phyloP scores from a whole-genome alignment of 2,797 vertebrate genomes.

The Podarcis lilfordi region DNA sequence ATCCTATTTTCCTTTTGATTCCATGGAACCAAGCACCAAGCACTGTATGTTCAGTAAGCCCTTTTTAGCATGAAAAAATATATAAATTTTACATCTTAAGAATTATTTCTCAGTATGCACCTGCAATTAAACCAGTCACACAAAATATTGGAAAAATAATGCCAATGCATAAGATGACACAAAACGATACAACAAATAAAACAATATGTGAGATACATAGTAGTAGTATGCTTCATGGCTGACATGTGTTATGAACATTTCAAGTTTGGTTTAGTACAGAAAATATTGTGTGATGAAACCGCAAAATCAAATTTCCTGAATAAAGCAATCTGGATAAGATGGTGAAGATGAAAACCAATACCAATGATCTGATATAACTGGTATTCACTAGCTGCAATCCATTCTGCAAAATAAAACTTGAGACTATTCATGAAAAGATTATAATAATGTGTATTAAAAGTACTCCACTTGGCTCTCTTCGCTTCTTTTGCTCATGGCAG shows the following conservation, averaged over 20 bases:
- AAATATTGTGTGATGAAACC: slow-evolving; percentile 34
- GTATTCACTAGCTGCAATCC: slow-evolving; percentile 7
- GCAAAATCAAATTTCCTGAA: slow-evolving; percentile 42
- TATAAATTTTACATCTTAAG: background rate
- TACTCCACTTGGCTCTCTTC: background rate
- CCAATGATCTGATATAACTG: background rate
- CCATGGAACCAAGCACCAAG: background rate
- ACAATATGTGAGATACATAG: slow-evolving; percentile 15
- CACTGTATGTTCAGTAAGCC: background rate
- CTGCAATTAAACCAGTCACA: background rate
- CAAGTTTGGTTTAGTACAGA: slow-evolving; percentile 38
- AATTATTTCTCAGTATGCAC: background rate
- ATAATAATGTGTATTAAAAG: background rate
- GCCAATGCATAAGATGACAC: background rate
- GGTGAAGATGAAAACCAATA: slow-evolving; percentile 19
- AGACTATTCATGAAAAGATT: background rate
- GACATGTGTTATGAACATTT: slow-evolving; percentile 17
- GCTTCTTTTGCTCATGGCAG: background rate
- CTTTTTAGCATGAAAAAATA: background rate
- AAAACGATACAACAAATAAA: slow-evolving; percentile 10
- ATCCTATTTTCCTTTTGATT: background rate
- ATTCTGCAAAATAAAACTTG: background rate
- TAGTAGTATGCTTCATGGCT: background rate
- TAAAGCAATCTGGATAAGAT: slow-evolving; percentile 31
- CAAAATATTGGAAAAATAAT: background rate